Percentiles rank a stretch among this genome's conserved stretches.
Evolutionary conservation across 2,797 vertebrate species (phyloP).

Genomic region (Rhodeus uyekii): DNA sequence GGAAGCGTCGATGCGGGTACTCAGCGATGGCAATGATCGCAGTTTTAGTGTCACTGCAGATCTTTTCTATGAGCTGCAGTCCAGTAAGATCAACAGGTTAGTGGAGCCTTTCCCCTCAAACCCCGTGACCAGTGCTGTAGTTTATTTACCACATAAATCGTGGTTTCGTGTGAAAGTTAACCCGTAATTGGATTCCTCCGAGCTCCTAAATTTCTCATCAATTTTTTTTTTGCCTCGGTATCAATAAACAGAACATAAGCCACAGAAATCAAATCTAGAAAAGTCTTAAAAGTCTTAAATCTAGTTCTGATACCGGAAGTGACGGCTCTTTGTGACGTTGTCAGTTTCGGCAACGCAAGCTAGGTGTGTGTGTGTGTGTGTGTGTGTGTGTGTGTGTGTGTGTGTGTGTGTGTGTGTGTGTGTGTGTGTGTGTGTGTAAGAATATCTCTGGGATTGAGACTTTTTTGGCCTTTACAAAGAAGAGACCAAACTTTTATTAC

Average conservation of each 20-base stretch:
- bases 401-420: no score
- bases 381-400: no score
- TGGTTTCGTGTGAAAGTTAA: background rate
- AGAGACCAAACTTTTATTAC: no score
- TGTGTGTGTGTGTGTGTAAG: no score
- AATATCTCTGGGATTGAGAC: no score
- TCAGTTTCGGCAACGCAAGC: no score
- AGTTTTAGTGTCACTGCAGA: conserved; percentile 57
- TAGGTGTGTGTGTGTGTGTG: no score
- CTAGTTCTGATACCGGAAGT: background rate
- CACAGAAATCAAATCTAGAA: no score
- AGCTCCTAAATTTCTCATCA: background rate
- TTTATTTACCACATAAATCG: background rate
- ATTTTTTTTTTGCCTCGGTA: background rate
- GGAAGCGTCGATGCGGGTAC: conserved; percentile 53
- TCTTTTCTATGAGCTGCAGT: conserved; percentile 32
- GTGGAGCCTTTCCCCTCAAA: background rate
- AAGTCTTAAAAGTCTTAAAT: no score
- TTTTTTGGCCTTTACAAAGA: no score
- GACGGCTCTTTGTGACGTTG: background rate
- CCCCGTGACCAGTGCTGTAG: background rate
- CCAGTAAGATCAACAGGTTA: rapidly evolving
- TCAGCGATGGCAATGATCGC: conserved; percentile 48
- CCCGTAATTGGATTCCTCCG: background rate
- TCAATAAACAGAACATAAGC: no score